These are phyloP conservation scores for Musca domestica DNA, from an alignment of 1,140 invertebrate species.

Conservation along the genomic window DNA sequence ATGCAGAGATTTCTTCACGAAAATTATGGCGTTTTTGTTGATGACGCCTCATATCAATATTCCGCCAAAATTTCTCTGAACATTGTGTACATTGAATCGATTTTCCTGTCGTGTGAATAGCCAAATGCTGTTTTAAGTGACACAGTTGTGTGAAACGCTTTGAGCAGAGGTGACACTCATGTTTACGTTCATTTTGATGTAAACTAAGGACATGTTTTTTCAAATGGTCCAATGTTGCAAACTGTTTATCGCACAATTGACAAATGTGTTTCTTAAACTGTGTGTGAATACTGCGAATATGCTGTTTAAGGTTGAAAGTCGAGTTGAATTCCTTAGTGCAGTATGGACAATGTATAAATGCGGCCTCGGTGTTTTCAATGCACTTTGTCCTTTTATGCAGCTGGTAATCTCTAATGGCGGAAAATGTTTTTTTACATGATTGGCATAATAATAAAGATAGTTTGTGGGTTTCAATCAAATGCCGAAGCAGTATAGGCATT, in stretches of 20 bases:
- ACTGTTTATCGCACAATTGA: slow-evolving; percentile 26
- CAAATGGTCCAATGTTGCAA: slow-evolving; percentile 26
- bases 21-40: slow-evolving; percentile 4
- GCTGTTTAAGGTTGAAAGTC: slow-evolving; percentile 20
- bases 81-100: slow-evolving; percentile 14
- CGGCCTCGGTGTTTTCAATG: neutral
- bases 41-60: slow-evolving; percentile 25
- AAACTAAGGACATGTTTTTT: slow-evolving; percentile 28
- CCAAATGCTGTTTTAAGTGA: slow-evolving; percentile 27
- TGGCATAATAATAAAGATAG: slow-evolving; percentile 7
- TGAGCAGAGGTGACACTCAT: slow-evolving; percentile 21
- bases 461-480: slow-evolving; percentile 22
- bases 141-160: slow-evolving; percentile 26
- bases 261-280: slow-evolving; percentile 20
- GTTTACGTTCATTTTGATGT: slow-evolving; percentile 30
- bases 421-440: slow-evolving; percentile 11
- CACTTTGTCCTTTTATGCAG: neutral
- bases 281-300: slow-evolving; percentile 23
- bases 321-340: slow-evolving; percentile 20
- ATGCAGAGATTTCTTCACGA: too few relatives aligned
- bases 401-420: slow-evolving; percentile 1
- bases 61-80: slow-evolving; percentile 23
- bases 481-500: slow-evolving; percentile 11
- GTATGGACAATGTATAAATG: slow-evolving; percentile 20
- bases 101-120: slow-evolving; percentile 23